Conservation (phyloP, 2,888 invertebrate species). For the Rhabditophanes sp. region DNA sequence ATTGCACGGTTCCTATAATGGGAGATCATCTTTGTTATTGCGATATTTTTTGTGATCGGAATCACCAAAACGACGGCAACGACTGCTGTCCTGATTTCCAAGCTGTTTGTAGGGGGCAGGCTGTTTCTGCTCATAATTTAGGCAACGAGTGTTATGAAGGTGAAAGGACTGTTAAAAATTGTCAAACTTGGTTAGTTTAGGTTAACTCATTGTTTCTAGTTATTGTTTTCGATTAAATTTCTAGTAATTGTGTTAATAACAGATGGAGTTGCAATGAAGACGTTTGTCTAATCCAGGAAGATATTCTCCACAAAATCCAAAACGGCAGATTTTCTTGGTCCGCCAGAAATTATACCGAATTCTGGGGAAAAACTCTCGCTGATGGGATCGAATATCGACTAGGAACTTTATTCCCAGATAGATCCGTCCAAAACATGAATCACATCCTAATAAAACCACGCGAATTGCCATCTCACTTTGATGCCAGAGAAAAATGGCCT, state of each 20-base stretch:
- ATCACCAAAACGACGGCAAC: conserved; percentile 48
- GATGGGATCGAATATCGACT: conserved; percentile 64
- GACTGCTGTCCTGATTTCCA: conserved; percentile 88
- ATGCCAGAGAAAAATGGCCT: conserved; percentile 62
- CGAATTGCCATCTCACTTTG: conserved; percentile 58
- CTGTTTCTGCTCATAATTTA: conserved; percentile 4
- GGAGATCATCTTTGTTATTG: conserved; percentile 73
- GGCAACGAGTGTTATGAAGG: conserved; percentile 43
- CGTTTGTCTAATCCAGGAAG: conserved; percentile 60
- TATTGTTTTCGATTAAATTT: conserved; percentile 6
- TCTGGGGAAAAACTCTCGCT: conserved; percentile 64
- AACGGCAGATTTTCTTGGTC: conserved; percentile 56
- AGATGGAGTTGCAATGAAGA: conserved; percentile 53
- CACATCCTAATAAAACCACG: conserved; percentile 46
- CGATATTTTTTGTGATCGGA: conserved; percentile 72
- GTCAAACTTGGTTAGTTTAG: conserved; percentile 25
- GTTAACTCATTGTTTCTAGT: not conserved
- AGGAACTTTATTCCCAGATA: conserved; percentile 55
- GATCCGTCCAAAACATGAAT: conserved; percentile 52
- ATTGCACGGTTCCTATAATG: conserved; percentile 57
- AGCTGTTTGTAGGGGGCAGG: conserved; percentile 55
- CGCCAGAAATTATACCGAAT: conserved; percentile 64
- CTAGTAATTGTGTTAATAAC: conserved; percentile 47
- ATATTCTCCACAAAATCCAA: conserved; percentile 58
- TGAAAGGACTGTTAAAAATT: conserved; percentile 22